Base-by-base conservation (phyloP, 2,113 vertebrate genomes). In the Vombatus ursinus region DNA sequence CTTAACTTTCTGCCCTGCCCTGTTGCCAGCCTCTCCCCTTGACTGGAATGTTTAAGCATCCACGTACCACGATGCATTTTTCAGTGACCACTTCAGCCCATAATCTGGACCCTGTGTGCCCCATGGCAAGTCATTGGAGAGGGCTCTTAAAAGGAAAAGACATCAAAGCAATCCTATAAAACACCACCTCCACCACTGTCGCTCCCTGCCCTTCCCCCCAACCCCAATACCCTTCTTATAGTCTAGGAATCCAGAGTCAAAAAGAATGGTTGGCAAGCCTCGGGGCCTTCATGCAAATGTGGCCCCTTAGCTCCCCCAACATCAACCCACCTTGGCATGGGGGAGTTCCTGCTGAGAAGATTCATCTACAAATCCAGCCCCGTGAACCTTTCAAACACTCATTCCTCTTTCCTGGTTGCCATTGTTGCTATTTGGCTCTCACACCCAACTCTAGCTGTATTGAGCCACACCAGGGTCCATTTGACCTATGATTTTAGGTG, bases 11-110 rank as follows among this genome's bases (percentile, higher is more conserved):
- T 84, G 37, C 68, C 68, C n/a, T 44, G 16, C 68, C n/a, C n/a
- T 84, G 68, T 44, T 77, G 68, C 68, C 68, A 77, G 68, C 16
- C 19, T 84, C 68, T 44, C 68, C n/a, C 68, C 14, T 77, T 77
- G 68, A 22, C 68, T 84, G 97, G 50, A 98, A 98, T 98, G 96
- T 98, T 97, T 97, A 97, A 98, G 97, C 96, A 97, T 97, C 95
- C 95, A 93, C 96, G 50, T 97, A 98, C 95, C 93, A 95, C 96
- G 97, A 98, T 98, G 96, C 97, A 97, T 98, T 98, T 98, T 98
- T 96, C 57, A 97, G 98, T 97, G 96, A 97, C 97, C 97, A 96
- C 96, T 98, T 97, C 0, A 0, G 96, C 97, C 98, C 98, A 97
- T 98, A 97, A 96, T 97, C 97, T 97, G 98, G 97, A 97, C 97